Evolutionary conservation across 2,113 vertebrate genomes (phyloP).

Genomic region (Meriones unguiculatus): DNA sequence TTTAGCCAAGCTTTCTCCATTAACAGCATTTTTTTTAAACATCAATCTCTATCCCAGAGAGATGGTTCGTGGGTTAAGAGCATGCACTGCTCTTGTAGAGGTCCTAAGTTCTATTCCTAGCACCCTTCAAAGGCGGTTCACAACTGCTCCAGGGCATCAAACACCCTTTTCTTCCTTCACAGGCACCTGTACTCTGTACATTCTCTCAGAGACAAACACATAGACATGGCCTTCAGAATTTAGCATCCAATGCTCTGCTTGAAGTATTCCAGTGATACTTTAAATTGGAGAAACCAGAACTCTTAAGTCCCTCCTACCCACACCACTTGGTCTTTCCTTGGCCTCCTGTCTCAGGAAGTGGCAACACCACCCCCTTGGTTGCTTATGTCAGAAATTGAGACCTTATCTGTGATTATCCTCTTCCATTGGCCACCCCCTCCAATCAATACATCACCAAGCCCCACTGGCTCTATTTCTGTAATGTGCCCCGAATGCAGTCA

Average conservation of each 20-base stretch:
- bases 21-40: not conserved
- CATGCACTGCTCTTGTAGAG: not conserved
- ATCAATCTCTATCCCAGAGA: not conserved
- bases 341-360: not conserved
- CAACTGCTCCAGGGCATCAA: not conserved
- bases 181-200: not conserved
- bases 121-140: not conserved
- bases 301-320: not conserved
- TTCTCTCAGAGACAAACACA: not conserved
- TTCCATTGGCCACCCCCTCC: no score
- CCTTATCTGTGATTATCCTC: not conserved
- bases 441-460: not conserved
- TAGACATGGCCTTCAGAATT: not conserved
- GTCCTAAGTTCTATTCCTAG: not conserved
- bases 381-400: not conserved
- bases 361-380: not conserved
- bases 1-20: not conserved
- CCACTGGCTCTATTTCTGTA: not conserved
- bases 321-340: rapidly evolving
- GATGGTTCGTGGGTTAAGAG: not conserved
- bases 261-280: not conserved
- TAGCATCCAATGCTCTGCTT: not conserved
- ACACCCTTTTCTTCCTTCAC: not conserved
- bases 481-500: not conserved
- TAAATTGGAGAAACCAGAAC: not conserved